A percentile compares a stretch with the other conserved stretches of the same genome.
phyloP scores from a whole-genome alignment of 1,140 invertebrate species.

The Cheumatopsyche charites region DNA sequence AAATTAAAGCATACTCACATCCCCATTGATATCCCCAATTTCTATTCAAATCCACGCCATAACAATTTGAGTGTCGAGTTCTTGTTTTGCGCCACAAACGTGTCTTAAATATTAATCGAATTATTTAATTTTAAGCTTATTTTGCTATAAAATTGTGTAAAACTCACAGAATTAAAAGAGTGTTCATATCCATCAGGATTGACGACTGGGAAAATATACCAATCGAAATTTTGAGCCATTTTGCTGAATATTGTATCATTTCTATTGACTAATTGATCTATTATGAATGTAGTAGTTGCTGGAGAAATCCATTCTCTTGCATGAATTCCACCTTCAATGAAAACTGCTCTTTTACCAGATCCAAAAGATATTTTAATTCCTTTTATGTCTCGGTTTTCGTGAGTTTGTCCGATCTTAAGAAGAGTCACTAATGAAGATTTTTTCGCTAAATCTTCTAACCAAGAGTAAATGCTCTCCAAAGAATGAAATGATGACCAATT shows the following conservation, averaged over 20 bases:
- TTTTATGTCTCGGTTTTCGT: constrained; percentile 62
- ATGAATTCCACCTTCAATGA: constrained; percentile 73
- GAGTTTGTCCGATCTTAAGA: constrained; percentile 58
- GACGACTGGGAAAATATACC: constrained; percentile 71
- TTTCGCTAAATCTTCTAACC: constrained; percentile 55
- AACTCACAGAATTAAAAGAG: too few species aligned
- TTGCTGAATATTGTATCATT: constrained; percentile 56
- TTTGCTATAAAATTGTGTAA: too few species aligned
- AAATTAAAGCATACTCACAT: constrained; percentile 26
- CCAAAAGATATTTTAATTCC: constrained; percentile 62
- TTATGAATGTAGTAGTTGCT: constrained; percentile 73
- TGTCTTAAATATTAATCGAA: constrained; percentile 47
- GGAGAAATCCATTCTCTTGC: constrained; percentile 83
- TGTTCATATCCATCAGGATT: constrained; percentile 86
- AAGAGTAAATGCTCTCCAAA: constrained; percentile 61
- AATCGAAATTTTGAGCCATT: constrained; percentile 66
- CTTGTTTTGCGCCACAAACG: constrained; percentile 55
- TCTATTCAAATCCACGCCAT: constrained; percentile 63
- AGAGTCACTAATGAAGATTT: constrained; percentile 56
- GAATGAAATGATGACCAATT: constrained; percentile 58
- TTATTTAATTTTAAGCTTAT: background rate
- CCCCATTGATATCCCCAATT: constrained; percentile 68
- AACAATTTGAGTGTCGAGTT: constrained; percentile 51
- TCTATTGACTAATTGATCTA: constrained; percentile 69
- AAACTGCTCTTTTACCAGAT: constrained; percentile 50